Evolutionary conservation across 2,888 invertebrate genomes (phyloP), one percentile per base, ranked within the genome.

Genomic region (Agrochola macilenta): DNA sequence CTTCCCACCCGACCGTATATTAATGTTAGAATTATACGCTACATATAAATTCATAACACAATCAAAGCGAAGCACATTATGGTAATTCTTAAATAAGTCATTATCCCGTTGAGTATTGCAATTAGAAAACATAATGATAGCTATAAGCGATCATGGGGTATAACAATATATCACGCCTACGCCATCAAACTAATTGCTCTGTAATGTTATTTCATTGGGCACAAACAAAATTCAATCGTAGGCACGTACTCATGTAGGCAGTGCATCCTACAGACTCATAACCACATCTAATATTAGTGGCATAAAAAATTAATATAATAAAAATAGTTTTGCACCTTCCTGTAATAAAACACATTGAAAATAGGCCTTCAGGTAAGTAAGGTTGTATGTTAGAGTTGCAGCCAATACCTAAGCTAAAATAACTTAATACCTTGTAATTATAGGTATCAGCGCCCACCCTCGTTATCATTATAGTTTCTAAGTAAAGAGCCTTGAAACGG

Each of bases 181-280:
- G 81, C 82, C 86, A 89, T 84, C 83, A 76, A 86, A 88, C 90
- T 92, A 93, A 94, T 93, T 92, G 89, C 91, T 89, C 88, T 89
- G 90, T 92, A 91, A 92, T 90, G 85, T 89, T 86, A 87, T 84
- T 83, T 85, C 83, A 78, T 85, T 87, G 81, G 63, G 9, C 60
- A 86, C 84, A 71, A 78, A 79, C 71, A 79, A 80, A 77, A 87
- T 83, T 87, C 75, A 76, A 79, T 82, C 81, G 77, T 75, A 77
- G 82, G 75, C 80, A 80, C 76, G 79, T 77, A 81, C 80, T 69
- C 75, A 81, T 84, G 85, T 89, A 81, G 88, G 85, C 75, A 83
- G 78, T 80, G 80, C 77, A 86, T 84, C 58, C 58, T 71, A 61
- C 30, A 35, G 75, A 20, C 35, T 26, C 70, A 58, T 35, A 66